Base-by-base conservation (phyloP, 2,113 vertebrate genomes). In the Mionectes macconnelli region DNA sequence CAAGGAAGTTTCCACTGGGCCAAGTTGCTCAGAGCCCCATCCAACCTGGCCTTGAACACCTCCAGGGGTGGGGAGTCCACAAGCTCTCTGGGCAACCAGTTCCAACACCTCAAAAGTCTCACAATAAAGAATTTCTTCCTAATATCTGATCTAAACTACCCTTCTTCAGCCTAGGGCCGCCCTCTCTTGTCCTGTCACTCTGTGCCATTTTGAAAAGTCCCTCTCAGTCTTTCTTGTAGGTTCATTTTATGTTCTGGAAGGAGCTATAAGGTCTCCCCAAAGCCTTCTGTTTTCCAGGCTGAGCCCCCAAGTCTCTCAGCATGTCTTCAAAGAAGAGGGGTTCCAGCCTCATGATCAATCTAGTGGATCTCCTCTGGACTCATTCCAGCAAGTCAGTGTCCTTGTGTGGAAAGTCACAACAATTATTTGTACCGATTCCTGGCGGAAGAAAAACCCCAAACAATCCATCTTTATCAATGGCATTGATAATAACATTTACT, bases 361-460 rank as follows among this genome's bases (percentile, higher is more conserved):
- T 28, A 52, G 47, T 28, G 37, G 37, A 13, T 78, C 6, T 63
- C 23, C 17, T 50, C 35, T 27, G 37, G 35, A 52, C 17, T 42
- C 22, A 50, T 52, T 21, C 23, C 18, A 52, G 63, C 45, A 63
- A 23, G 10, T 42, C 47, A 78, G 42, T 13, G 27, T 7, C 17
- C 30, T 52, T 52, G 12, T 63, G 35, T 56, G 84, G 76, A 70
- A 95, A 89, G 77, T 69, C 53, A 81, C 52, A 93, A 84, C 52
- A 94, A 83, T 74, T 89, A n/a, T 83, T 90, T 50, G 88, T 91
- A 92, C 80, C 76, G 37, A 92, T 62, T 80, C 42, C 40, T 70
- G 56, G 39, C 85, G 53, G 55, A 93, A 92, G 89, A 80, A 92
- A 95, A 53, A 72, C 49, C 90, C 24, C 49, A 67, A 55, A 39